Evolutionary conservation across 2,888 invertebrate species (phyloP).

Genomic region (Rambutsinella grinnellia): DNA sequence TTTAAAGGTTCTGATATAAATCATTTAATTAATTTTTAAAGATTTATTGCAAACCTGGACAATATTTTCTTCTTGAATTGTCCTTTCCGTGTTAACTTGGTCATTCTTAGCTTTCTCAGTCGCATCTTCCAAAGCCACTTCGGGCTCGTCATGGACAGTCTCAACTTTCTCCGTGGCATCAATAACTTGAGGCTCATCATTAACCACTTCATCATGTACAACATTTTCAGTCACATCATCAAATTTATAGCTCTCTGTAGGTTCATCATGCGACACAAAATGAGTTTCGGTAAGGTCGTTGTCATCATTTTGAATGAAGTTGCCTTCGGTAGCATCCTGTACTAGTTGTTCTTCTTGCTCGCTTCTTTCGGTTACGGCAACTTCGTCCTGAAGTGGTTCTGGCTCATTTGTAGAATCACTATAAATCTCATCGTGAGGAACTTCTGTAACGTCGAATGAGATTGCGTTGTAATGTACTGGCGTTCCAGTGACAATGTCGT

Average conservation of each 20-base stretch:
- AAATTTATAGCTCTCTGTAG: too few relatives aligned
- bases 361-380: not conserved
- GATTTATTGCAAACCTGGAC: too few relatives aligned
- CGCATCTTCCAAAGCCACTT: too few relatives aligned
- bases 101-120: not conserved
- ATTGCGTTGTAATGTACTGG: too few relatives aligned
- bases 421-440: not conserved
- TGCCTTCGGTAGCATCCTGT: not conserved
- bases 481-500: too few relatives aligned
- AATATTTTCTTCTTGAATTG: too few relatives aligned
- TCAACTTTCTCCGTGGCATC: not conserved
- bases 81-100: not conserved
- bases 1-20: not conserved
- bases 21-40: too few relatives aligned
- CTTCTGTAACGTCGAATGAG: too few relatives aligned
- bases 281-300: too few relatives aligned
- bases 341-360: not conserved
- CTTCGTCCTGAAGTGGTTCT: not conserved
- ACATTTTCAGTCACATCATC: not conserved
- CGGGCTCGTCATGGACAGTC: not conserved
- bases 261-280: too few relatives aligned
- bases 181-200: slow-evolving; percentile 1
- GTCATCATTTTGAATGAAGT: too few relatives aligned
- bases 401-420: not conserved
- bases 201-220: not conserved